Percentiles rank a stretch among this genome's conserved stretches.
Conservation (phyloP, 2,888 invertebrate species). For the Lasius platythorax region DNA sequence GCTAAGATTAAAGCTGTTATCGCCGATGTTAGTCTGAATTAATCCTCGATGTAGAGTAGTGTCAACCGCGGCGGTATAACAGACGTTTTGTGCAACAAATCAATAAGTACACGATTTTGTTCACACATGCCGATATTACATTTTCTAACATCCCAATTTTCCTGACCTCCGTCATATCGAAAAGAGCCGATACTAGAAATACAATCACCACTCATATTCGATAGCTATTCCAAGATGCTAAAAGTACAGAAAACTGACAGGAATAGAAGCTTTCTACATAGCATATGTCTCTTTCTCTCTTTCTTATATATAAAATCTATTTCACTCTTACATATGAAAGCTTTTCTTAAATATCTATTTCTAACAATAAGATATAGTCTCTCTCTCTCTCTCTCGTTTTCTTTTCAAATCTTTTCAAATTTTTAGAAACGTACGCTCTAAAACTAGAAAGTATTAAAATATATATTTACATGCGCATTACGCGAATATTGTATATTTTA, state of each 20-base stretch:
- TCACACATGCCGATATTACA: conserved; percentile 32
- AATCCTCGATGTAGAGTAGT: conserved; percentile 64
- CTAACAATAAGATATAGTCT: not conserved
- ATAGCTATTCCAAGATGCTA: conserved; percentile 32
- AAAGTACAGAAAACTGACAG: conserved; percentile 33
- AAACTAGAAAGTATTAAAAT: not conserved
- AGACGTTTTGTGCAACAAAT: conserved; percentile 37
- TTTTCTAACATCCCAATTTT: conserved; percentile 54
- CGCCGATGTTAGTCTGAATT: conserved; percentile 70
- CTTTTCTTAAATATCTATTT: conserved; percentile 22
- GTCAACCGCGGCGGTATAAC: conserved; percentile 53
- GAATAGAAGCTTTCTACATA: conserved; percentile 11
- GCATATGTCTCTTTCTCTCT: too few relatives aligned
- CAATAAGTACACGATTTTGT: conserved; percentile 28
- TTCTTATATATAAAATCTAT: conserved; percentile 16
- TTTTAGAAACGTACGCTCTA: too few relatives aligned
- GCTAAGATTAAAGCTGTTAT: conserved; percentile 75
- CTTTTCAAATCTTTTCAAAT: too few relatives aligned
- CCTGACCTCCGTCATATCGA: conserved; percentile 49
- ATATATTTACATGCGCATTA: not conserved
- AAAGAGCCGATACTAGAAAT: conserved; percentile 35
- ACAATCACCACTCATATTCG: conserved; percentile 23
- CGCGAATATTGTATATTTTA: not conserved
- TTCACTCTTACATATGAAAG: not conserved
- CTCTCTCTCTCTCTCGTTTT: not conserved